A percentile compares a stretch with the other conserved stretches of the same genome.
These are phyloP conservation scores for Subacronicta megacephala DNA, from an alignment of 2,888 invertebrate species.

Conservation along the genomic window DNA sequence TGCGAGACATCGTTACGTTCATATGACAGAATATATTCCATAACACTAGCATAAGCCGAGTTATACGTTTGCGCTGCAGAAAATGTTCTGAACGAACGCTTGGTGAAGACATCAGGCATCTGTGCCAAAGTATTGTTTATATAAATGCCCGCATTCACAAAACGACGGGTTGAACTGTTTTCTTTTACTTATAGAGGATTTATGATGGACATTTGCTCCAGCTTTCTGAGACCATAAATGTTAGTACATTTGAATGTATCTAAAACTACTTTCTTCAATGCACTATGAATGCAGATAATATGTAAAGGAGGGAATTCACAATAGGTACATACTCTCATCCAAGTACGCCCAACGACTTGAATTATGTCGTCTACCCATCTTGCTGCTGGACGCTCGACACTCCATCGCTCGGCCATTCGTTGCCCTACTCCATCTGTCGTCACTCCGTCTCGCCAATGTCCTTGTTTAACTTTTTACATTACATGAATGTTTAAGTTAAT, in stretches of 20 bases:
- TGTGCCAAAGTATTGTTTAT: constrained; percentile 45
- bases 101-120: constrained; percentile 31
- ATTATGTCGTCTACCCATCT: no score
- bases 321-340: no score
- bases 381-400: no score
- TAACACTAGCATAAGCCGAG: constrained; percentile 41
- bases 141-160: constrained; percentile 18
- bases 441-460: no score
- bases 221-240: neutral
- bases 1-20: constrained; percentile 43
- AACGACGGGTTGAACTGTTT: constrained; percentile 2
- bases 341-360: no score
- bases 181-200: neutral
- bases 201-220: neutral
- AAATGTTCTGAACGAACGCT: constrained; percentile 29
- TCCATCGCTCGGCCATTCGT: no score
- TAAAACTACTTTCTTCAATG: neutral
- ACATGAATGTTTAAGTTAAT: no score
- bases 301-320: no score
- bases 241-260: neutral
- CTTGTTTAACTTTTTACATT: no score
- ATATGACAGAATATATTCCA: constrained; percentile 47
- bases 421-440: no score
- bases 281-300: no score
- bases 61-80: constrained; percentile 31